Base-by-base conservation (phyloP, 1,140 invertebrate genomes). In the Drosophila burlai region DNA sequence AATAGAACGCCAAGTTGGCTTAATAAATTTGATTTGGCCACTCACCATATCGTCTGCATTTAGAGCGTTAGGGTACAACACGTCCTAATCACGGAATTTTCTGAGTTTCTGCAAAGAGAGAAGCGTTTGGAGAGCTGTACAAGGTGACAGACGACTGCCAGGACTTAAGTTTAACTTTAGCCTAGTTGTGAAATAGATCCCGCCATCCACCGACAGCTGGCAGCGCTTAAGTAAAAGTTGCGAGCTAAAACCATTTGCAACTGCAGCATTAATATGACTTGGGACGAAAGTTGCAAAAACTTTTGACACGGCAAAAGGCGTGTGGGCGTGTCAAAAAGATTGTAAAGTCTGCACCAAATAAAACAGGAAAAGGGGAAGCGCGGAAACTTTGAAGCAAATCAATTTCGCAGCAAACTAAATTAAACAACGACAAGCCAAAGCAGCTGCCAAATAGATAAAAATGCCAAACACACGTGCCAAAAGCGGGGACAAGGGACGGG, bases 41-140 rank as follows among this genome's bases (percentile, higher is more conserved):
- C 91, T 91, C 74, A 92, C 91, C 91, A 92, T 92, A 92, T 92
- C 91, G 91, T 92, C 91, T 92, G 85, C 85, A 92, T 92, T 87
- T 92, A 92, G 85, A 87, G 79, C 91, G 81, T 83, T 91, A 81
- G 83, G 91, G 91, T 92, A 84, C 91, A 92, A 92, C 91, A 92
- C 91, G 89, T 92, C 91, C 91, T 92, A 92, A 92, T 91, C 89
- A 91, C 91, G 79, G 79, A 71, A 75, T 81, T 69, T 68, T 76
- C 72, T 71, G 78, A 89, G 80, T 80, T 84, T 80, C 91, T 92
- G 86, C 59, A 92, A 86, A 58, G 68, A 29, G 46, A 65, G 60
- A 11, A 50, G 49, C n/a, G 47, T 46, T 13, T 46, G 55, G 31
- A 47, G 15, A 55, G 55, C 31, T 59, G 46, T 72, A 47, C 63